phyloP scores from a whole-genome alignment of 2,113 vertebrate genomes.

The Herpailurus yagouaroundi region DNA sequence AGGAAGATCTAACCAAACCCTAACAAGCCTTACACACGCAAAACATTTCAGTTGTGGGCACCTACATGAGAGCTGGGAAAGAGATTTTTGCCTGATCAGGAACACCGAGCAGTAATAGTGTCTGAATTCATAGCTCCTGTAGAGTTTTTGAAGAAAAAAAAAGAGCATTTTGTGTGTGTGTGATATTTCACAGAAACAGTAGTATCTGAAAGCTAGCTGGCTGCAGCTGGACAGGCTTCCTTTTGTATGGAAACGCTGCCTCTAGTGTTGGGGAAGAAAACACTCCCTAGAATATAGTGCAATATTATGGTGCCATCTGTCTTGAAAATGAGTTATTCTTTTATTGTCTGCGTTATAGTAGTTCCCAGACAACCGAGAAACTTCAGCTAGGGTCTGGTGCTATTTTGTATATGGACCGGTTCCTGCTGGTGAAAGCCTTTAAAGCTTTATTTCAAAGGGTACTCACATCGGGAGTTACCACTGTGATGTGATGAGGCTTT shows the following conservation, averaged over 20 bases:
- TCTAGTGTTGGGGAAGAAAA: constrained; percentile 53
- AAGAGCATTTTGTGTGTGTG: too few relatives aligned
- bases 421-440: neutral
- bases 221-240: neutral
- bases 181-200: neutral
- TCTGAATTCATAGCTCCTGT: neutral
- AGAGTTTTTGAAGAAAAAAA: neutral
- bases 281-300: neutral
- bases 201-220: neutral
- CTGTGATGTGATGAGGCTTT: neutral
- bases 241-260: constrained; percentile 58
- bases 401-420: constrained; percentile 3
- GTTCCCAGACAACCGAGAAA: constrained; percentile 23
- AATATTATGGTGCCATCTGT: constrained; percentile 55
- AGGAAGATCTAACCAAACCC: neutral
- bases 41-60: neutral
- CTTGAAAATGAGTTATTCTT: constrained; percentile 56
- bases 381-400: neutral
- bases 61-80: neutral
- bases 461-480: neutral
- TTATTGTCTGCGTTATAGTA: constrained; percentile 25
- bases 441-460: constrained; percentile 1
- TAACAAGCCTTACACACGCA: neutral
- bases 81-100: neutral
- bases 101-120: neutral